Percentiles rank a stretch among this genome's conserved stretches.
Evolutionary conservation across 2,888 invertebrate genomes (phyloP).

Genomic region (Megastigmus dorsalis): DNA sequence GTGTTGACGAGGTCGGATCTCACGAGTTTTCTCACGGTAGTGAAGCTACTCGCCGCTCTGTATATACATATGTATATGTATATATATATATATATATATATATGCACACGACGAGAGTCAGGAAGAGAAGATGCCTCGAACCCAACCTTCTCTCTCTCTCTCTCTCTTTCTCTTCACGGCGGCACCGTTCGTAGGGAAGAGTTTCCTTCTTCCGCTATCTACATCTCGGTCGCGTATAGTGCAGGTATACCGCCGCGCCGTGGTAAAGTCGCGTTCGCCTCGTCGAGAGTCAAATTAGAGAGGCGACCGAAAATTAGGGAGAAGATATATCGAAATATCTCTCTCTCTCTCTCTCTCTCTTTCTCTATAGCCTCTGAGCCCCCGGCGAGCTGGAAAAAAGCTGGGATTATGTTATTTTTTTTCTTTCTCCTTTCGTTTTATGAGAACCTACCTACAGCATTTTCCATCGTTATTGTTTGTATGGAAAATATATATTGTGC

Average conservation of each 20-base stretch:
- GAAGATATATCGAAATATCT: conserved; percentile 2
- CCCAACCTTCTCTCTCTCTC: not conserved
- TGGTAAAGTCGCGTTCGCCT: conserved; percentile 18
- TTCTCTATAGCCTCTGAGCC: too few relatives aligned
- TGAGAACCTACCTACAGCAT: not conserved
- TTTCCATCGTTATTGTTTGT: conserved; percentile 12
- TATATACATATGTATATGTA: too few relatives aligned
- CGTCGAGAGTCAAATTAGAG: conserved; percentile 47
- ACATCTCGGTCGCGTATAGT: conserved; percentile 35
- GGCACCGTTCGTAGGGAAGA: conserved; percentile 11
- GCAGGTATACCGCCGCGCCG: too few relatives aligned
- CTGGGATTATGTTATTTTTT: too few relatives aligned
- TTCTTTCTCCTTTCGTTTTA: not conserved
- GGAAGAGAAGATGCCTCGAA: conserved; percentile 46
- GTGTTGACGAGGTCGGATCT: conserved; percentile 48
- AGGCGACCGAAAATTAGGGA: conserved; percentile 30
- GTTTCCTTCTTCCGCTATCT: conserved; percentile 50
- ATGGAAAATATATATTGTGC: conserved; percentile 19
- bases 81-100: too few relatives aligned
- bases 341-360: too few relatives aligned
- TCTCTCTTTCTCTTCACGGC: conserved; percentile 9
- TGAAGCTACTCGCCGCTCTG: conserved; percentile 9
- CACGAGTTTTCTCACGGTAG: conserved; percentile 52
- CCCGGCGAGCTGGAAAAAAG: too few relatives aligned
- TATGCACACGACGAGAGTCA: conserved; percentile 17